Evolutionary conservation across 2,888 invertebrate species (phyloP).

Genomic region (Zele albiditarsus): DNA sequence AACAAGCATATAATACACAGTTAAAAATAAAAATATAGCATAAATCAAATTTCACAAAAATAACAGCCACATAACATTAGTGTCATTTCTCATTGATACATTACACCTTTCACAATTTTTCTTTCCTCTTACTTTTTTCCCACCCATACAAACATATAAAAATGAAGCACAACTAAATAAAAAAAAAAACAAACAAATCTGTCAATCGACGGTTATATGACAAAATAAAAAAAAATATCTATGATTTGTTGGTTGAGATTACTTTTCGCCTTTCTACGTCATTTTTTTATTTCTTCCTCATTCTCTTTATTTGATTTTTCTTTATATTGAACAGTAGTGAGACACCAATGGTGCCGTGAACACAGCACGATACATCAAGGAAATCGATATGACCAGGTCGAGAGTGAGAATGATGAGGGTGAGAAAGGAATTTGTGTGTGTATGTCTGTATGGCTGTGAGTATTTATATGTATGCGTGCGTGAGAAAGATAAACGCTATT

Average conservation of each 20-base stretch:
- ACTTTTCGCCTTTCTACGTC: background rate
- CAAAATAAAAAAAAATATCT: background rate
- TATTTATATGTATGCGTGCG: no score
- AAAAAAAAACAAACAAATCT: background rate
- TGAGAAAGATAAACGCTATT: slow-evolving; percentile 3
- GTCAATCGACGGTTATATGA: background rate
- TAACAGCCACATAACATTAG: no score
- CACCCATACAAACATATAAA: background rate
- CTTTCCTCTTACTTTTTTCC: background rate
- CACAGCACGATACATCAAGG: background rate
- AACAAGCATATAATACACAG: background rate
- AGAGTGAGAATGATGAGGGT: background rate
- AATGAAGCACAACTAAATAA: background rate
- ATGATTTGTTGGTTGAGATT: background rate
- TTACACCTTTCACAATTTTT: background rate
- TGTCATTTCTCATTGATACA: background rate
- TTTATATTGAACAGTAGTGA: background rate
- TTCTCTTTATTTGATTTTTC: background rate
- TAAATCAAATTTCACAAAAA: background rate
- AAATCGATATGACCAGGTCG: background rate
- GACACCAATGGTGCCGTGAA: background rate
- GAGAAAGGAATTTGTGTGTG: background rate
- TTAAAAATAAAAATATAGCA: background rate
- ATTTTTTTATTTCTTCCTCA: background rate
- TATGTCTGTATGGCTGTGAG: background rate